Evolutionary conservation across 2,113 vertebrate genomes (phyloP).

Genomic region (Hippocampus zosterae): DNA sequence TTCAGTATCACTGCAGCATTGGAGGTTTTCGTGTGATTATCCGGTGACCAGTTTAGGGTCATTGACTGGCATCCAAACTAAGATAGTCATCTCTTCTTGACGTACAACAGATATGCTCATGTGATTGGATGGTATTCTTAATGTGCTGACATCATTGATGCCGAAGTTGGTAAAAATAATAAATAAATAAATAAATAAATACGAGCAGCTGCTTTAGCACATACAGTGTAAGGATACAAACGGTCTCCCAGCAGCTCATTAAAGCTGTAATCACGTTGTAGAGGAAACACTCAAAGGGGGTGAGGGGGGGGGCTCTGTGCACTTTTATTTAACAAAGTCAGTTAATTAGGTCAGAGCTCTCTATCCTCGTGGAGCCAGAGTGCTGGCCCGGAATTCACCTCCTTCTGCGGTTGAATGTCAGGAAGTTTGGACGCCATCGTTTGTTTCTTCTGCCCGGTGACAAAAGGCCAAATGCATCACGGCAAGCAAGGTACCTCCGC

Average conservation of each 20-base stretch:
- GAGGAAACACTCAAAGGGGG: conserved; percentile 56
- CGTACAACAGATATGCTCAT: too few relatives aligned
- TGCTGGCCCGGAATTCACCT: conserved; percentile 25
- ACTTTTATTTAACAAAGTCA: conserved; percentile 65
- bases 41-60: not conserved
- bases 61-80: not conserved
- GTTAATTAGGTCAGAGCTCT: conserved; percentile 65
- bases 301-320: not conserved
- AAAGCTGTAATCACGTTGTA: conserved; percentile 69
- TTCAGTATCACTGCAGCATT: conserved; percentile 21
- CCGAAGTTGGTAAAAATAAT: too few relatives aligned
- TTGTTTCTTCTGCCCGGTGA: not conserved
- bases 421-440: not conserved
- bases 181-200: too few relatives aligned
- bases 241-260: conserved; percentile 55
- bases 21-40: not conserved
- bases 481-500: not conserved
- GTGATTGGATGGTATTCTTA: too few relatives aligned
- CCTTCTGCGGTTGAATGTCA: not conserved
- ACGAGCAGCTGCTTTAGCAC: not conserved
- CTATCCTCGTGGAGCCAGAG: conserved; percentile 44
- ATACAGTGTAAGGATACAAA: not conserved
- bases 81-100: too few relatives aligned
- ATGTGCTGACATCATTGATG: too few relatives aligned
- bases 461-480: not conserved